Percentiles rank a stretch among this genome's conserved stretches.
Conservation (phyloP, 2,888 invertebrate species). For the Latrodectus hesperus region DNA sequence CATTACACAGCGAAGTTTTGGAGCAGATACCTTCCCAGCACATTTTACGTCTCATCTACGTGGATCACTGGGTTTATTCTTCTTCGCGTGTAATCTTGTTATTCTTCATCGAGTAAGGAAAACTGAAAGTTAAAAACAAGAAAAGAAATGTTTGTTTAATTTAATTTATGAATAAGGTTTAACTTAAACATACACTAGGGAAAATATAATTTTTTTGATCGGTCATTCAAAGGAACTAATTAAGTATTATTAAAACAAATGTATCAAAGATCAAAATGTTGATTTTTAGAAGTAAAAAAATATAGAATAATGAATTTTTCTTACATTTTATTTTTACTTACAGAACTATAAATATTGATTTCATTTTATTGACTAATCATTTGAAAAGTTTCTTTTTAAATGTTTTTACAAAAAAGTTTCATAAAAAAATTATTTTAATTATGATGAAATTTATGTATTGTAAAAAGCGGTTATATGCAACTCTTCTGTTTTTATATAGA, state of each 20-base stretch:
- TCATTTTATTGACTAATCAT: background rate
- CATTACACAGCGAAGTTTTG: background rate
- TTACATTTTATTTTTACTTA: background rate
- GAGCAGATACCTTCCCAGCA: slow-evolving; percentile 5
- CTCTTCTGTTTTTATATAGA: too few species aligned
- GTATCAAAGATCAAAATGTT: background rate
- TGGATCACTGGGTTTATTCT: background rate
- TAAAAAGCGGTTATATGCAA: too few species aligned
- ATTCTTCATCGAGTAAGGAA: background rate
- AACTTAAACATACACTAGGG: too few species aligned
- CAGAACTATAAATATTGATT: background rate
- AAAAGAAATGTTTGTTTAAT: background rate
- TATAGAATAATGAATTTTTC: background rate
- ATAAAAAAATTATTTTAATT: too few species aligned
- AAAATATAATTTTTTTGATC: too few species aligned
- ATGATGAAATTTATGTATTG: too few species aligned
- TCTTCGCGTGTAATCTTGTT: slow-evolving; percentile 2
- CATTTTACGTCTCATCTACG: slow-evolving; percentile 22
- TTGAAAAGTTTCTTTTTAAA: too few species aligned
- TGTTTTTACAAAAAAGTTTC: too few species aligned
- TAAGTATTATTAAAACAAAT: too few species aligned
- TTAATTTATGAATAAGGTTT: too few species aligned
- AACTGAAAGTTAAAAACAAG: background rate
- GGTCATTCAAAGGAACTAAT: too few species aligned
- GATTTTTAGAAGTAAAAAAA: background rate